These are phyloP conservation scores for Phrynocephalus vlangalii DNA, from an alignment of 2,797 vertebrate genomes.

Conservation along the genomic window DNA sequence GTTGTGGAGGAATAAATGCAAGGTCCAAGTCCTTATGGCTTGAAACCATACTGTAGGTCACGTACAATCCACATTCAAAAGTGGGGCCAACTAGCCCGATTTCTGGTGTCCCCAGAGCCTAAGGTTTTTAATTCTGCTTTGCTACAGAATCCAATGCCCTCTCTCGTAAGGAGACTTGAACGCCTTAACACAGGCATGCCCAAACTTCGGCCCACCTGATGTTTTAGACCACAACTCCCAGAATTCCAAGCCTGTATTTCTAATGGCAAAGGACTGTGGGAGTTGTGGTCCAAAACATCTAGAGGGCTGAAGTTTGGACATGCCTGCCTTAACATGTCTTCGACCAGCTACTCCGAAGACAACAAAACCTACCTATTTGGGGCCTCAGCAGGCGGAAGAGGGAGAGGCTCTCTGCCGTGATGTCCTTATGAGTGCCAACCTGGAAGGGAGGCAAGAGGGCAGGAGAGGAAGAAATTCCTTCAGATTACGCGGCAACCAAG, in stretches of 20 bases:
- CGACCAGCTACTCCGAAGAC: too few species aligned
- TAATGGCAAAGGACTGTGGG: too few species aligned
- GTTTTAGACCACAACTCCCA: too few species aligned
- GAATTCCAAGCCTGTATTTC: too few species aligned
- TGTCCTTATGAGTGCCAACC: conserved; percentile 87
- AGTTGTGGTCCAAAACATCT: too few species aligned
- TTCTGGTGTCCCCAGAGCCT: neutral
- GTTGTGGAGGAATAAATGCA: neutral
- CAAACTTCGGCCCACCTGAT: too few species aligned
- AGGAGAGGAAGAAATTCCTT: neutral
- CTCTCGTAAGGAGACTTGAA: neutral
- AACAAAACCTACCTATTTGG: conserved; percentile 81
- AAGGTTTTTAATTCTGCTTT: neutral
- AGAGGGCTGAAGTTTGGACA: too few species aligned
- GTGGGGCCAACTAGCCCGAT: too few species aligned
- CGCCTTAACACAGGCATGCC: too few species aligned
- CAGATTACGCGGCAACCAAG: neutral
- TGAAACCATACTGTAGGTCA: neutral
- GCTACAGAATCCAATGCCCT: neutral
- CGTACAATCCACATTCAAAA: neutral
- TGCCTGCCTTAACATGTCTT: neutral
- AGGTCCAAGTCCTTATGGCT: neutral
- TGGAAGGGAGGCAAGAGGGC: conserved; percentile 57
- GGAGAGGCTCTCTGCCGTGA: conserved; percentile 88
- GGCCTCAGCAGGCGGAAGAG: conserved; percentile 95